Evolutionary conservation across 2,797 vertebrate species (phyloP).

Genomic region (Alosa sapidissima): DNA sequence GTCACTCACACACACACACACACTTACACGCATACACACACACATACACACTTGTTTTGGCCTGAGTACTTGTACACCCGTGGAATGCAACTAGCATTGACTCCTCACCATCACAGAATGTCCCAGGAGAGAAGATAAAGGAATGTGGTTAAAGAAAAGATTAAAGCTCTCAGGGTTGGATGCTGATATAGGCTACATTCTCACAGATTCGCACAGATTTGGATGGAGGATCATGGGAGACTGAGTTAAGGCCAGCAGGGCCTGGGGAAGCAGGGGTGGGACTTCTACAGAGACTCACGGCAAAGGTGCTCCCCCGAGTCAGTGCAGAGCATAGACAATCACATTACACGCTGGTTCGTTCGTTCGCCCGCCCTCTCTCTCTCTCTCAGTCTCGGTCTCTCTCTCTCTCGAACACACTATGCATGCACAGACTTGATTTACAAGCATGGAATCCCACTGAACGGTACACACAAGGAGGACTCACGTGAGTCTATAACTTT

Average conservation of each 20-base stretch:
- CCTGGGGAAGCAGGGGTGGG: background rate
- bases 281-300: background rate
- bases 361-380: background rate
- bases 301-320: slow-evolving; percentile 40
- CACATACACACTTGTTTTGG: background rate
- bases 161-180: background rate
- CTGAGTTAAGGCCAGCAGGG: background rate
- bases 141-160: background rate
- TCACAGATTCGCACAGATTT: background rate
- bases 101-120: slow-evolving; percentile 3
- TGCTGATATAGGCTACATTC: background rate
- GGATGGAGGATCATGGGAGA: background rate
- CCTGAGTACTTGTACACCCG: background rate
- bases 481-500: background rate
- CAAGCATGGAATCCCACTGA: slow-evolving; percentile 12
- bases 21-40: background rate
- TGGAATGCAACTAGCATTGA: background rate
- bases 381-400: background rate
- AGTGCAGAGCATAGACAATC: background rate
- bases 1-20: background rate
- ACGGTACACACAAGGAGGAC: slow-evolving; percentile 19
- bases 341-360: background rate
- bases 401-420: background rate
- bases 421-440: background rate
- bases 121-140: background rate